A percentile compares a stretch with the other conserved stretches of the same genome.
Evolutionary conservation across 2,888 invertebrate species (phyloP).

Genomic region (Hedya salicella): DNA sequence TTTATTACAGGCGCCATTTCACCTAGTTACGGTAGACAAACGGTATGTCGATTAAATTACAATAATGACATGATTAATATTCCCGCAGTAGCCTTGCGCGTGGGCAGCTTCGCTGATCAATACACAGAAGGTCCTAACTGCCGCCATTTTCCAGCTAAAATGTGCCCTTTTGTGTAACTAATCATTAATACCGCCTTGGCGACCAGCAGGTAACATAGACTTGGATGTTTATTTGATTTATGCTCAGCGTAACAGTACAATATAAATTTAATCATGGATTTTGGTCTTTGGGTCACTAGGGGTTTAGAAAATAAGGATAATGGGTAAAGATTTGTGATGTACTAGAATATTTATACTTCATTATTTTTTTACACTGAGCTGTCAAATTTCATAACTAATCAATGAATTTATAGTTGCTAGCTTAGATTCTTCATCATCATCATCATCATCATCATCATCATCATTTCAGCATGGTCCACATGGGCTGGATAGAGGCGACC

Average conservation of each 20-base stretch:
- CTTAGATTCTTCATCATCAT: too few relatives aligned
- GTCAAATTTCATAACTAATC: too few relatives aligned
- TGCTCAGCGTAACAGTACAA: background rate
- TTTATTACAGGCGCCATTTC: slow-evolving; percentile 11
- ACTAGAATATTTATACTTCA: too few relatives aligned
- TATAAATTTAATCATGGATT: background rate
- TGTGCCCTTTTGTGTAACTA: background rate
- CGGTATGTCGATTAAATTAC: slow-evolving; percentile 55
- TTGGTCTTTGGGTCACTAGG: background rate
- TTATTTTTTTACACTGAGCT: too few relatives aligned
- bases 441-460: too few relatives aligned
- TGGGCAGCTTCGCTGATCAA: background rate
- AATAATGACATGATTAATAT: slow-evolving; percentile 23
- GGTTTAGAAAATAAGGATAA: background rate
- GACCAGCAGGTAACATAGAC: slow-evolving; percentile 2
- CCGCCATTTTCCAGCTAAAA: background rate
- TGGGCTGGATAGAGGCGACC: too few relatives aligned
- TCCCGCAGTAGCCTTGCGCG: slow-evolving; percentile 11
- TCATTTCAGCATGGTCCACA: too few relatives aligned
- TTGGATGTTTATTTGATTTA: slow-evolving; percentile 4
- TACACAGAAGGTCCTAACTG: background rate
- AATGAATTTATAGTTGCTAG: too few relatives aligned
- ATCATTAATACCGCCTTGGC: background rate
- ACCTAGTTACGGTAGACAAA: slow-evolving; percentile 10
- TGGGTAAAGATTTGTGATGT: too few relatives aligned